Conservation (phyloP, 2,797 vertebrate species). For the Trichosurus vulpecula region DNA sequence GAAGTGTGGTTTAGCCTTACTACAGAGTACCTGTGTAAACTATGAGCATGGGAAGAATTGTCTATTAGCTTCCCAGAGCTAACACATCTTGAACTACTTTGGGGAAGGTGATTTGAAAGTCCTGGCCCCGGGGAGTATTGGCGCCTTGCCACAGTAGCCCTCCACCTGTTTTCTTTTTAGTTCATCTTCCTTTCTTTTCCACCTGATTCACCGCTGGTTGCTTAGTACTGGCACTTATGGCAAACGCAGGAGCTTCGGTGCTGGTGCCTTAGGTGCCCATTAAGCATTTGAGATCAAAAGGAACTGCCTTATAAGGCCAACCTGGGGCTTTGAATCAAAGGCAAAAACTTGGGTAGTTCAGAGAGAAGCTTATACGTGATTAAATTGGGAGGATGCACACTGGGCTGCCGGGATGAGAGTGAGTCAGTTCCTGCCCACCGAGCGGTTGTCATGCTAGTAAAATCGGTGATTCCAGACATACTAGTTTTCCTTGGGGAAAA, state of each 20-base stretch:
- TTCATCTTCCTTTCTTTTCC: not conserved
- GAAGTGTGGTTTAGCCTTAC: constrained; percentile 17
- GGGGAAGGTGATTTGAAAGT: not conserved
- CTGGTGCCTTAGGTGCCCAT: not conserved
- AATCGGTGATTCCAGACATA: not conserved
- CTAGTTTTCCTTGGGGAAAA: not conserved
- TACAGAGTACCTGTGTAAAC: not conserved
- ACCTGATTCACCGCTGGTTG: not conserved
- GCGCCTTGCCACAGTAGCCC: not conserved
- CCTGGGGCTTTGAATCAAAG: constrained; percentile 30
- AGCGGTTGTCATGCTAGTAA: not conserved
- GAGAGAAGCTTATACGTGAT: not conserved
- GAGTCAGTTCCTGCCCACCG: constrained; percentile 56
- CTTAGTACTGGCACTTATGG: not conserved
- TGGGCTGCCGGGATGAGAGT: not conserved
- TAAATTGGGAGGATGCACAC: constrained; percentile 26
- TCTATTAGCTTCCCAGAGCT: not conserved
- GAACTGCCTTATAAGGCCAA: not conserved
- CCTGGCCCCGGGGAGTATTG: not conserved
- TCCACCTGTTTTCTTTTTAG: not conserved
- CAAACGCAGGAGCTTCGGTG: not conserved
- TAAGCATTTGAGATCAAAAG: constrained; percentile 12
- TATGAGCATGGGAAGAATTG: not conserved
- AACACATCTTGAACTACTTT: not conserved
- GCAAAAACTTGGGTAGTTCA: constrained; percentile 23